Evolutionary conservation across 2,113 vertebrate species (phyloP), one percentile per base, ranked within the genome.

Genomic region (Urocynchramus pylzowi): DNA sequence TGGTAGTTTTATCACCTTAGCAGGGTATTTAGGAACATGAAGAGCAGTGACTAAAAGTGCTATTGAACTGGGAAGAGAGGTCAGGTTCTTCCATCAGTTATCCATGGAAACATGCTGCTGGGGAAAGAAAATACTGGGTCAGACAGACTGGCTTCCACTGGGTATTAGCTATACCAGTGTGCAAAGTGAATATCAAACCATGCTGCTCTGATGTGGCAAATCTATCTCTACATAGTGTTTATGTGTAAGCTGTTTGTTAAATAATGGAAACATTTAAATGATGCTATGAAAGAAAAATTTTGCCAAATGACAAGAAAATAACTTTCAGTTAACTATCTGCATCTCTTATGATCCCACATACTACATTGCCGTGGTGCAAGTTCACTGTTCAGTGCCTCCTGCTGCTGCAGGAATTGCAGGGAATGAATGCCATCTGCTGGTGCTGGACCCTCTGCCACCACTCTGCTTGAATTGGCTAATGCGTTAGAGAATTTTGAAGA

Each of bases 371-470:
- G 31, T 28, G 54, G 39, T 87, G 47, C 83, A 81, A 65, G 47
- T 20, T 33, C 70, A 24, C 8, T 11, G 10, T 59, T 81, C 23
- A 5, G 63, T 59, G 56, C 35, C 68, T 64, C 13, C 60, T 79
- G 44, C 75, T 84, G 60, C 49, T 74, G 61, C 78, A 73, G 80
- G 64, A 97, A 84, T 33, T 52, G 45, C 81, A 93, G 97, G 92
- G 63, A 94, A 56, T 67, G 84, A 92, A 37, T 97, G 98, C 98
- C 98, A 98, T 93, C 98, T 98, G 97, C 97, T 98, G 98, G 98
- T 87, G 52, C 44, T 15, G 35, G 31, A 39, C 18, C n/a, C 20
- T 59, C 35, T 4, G 9, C 56, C 17, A 9, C 50, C 56, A 33
- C 41, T 4, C 45, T 80, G 37, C 65, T 50, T 67, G 50, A 35